Conservation (phyloP, 2,797 vertebrate species). For the Pantherophis alleghaniensis region DNA sequence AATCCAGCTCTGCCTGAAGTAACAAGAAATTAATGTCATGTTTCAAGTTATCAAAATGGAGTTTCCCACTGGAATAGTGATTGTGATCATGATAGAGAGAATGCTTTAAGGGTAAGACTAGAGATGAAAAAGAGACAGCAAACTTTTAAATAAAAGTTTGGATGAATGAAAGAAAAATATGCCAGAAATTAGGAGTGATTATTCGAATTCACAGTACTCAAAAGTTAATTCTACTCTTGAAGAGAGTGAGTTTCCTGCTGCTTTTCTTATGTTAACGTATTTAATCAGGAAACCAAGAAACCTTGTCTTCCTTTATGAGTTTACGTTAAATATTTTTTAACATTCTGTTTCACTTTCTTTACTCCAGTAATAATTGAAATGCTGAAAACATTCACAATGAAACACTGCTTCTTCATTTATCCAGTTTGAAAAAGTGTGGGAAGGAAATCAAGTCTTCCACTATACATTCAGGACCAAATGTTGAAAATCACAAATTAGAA, state of each 20-base stretch:
- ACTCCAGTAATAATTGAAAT: neutral
- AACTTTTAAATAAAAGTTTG: neutral
- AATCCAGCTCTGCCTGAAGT: neutral
- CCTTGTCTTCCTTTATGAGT: neutral
- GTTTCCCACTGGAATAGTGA: neutral
- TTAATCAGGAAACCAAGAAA: conserved; percentile 17
- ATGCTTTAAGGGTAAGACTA: neutral
- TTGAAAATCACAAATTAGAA: neutral
- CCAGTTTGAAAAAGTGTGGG: neutral
- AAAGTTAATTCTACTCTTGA: neutral
- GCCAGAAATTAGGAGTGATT: neutral
- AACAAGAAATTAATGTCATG: conserved; percentile 12
- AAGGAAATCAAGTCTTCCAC: neutral
- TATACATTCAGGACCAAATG: neutral
- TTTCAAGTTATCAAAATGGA: conserved; percentile 10
- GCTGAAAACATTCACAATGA: neutral
- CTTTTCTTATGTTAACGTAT: neutral
- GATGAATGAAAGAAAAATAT: neutral
- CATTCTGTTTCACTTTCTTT: neutral
- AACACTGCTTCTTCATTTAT: conserved; percentile 3
- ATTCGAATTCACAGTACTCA: neutral
- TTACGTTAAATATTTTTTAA: neutral
- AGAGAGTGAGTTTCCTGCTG: neutral
- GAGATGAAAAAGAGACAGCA: neutral
- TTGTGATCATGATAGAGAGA: neutral